Percentiles rank a stretch among this genome's conserved stretches.
Conservation (phyloP, 1,140 invertebrate genomes). For the Subanguina moxae region DNA sequence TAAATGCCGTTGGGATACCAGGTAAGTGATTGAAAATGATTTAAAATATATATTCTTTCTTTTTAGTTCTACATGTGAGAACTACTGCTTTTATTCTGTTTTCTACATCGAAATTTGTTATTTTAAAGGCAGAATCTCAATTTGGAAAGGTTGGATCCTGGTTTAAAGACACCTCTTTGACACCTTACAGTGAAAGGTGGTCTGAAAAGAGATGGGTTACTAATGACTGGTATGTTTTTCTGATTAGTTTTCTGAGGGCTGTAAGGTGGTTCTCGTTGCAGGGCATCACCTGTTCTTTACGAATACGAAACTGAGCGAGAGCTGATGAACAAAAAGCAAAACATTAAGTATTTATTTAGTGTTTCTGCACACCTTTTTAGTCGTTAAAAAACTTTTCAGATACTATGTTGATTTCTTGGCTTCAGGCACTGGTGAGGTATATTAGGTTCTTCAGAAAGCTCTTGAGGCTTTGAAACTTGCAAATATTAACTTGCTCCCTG, state of each 20-base stretch:
- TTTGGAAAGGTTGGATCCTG: conserved; percentile 56
- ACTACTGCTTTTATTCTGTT: too few relatives aligned
- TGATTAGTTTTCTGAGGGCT: too few relatives aligned
- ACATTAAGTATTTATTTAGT: conserved; percentile 49
- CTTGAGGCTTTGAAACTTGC: too few relatives aligned
- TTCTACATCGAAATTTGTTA: too few relatives aligned
- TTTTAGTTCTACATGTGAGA: background rate
- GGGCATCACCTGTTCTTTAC: conserved; percentile 57
- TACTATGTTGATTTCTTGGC: conserved; percentile 59
- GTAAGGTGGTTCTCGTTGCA: too few relatives aligned
- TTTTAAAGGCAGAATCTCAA: conserved; percentile 50
- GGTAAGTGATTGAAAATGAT: too few relatives aligned
- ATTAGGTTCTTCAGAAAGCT: too few relatives aligned
- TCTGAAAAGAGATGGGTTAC: conserved; percentile 53
- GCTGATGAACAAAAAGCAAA: conserved; percentile 58
- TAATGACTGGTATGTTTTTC: conserved; percentile 40
- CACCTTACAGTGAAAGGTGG: conserved; percentile 35
- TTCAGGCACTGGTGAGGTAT: conserved; percentile 43
- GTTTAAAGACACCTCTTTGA: conserved; percentile 48
- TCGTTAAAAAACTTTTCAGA: conserved; percentile 26
- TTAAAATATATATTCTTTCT: conserved; percentile 23
- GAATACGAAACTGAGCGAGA: conserved; percentile 56
- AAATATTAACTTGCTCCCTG: too few relatives aligned
- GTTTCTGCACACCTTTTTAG: background rate
- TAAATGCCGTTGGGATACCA: conserved; percentile 57